These are phyloP conservation scores for Clarias macrocephalus DNA, from an alignment of 2,113 vertebrate genomes.

Conservation along the genomic window DNA sequence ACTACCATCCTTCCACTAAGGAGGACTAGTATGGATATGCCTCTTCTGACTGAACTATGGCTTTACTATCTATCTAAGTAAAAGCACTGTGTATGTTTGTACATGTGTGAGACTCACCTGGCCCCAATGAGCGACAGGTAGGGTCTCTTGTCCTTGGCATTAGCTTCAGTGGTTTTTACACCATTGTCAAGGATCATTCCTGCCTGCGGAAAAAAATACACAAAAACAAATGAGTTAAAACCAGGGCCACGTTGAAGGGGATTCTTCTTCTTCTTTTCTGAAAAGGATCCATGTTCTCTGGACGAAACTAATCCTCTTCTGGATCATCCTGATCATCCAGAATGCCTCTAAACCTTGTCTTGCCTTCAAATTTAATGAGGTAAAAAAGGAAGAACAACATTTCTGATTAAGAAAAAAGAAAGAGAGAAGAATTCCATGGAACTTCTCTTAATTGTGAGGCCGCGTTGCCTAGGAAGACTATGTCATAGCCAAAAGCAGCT, in stretches of 20 bases:
- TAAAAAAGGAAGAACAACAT: not conserved
- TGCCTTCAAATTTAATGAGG: slow-evolving; percentile 25
- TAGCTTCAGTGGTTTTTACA: slow-evolving; percentile 91
- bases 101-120: slow-evolving; percentile 74
- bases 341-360: slow-evolving; percentile 14
- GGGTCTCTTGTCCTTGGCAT: slow-evolving; percentile 92
- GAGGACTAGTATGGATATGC: not conserved
- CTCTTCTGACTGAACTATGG: not conserved
- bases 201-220: slow-evolving; percentile 72
- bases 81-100: not conserved
- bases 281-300: not conserved
- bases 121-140: slow-evolving; percentile 89
- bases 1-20: not conserved
- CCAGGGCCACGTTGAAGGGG: not conserved
- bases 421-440: not conserved
- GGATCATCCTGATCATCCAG: not conserved
- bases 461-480: slow-evolving; percentile 26
- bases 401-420: not conserved
- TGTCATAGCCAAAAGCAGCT: slow-evolving; percentile 14
- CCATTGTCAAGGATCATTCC: slow-evolving; percentile 98
- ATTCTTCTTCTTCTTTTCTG: not conserved
- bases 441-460: not conserved
- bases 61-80: not conserved
- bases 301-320: slow-evolving; percentile 6
- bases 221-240: not conserved